These are phyloP conservation scores for Labrus mixtus DNA, from an alignment of 2,113 vertebrate species.

Conservation along the genomic window DNA sequence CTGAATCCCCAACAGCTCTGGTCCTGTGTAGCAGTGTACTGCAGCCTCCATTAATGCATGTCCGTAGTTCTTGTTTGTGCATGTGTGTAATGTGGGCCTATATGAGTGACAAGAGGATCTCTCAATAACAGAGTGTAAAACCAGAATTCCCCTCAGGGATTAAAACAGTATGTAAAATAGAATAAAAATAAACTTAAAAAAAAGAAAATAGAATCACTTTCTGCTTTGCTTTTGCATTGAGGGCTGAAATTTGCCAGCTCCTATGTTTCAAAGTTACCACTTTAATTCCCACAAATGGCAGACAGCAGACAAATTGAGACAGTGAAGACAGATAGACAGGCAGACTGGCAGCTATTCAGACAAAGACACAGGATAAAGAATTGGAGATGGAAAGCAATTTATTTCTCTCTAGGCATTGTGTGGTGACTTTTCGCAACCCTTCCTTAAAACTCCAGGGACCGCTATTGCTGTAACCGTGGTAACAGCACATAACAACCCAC, in stretches of 20 bases:
- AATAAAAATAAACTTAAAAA: too few species aligned
- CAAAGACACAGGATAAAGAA: slow-evolving; percentile 27
- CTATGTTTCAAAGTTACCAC: not conserved
- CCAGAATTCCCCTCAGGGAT: too few species aligned
- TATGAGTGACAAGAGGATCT: too few species aligned
- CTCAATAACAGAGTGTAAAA: too few species aligned
- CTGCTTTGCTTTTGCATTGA: slow-evolving; percentile 6
- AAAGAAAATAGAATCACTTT: slow-evolving; percentile 25
- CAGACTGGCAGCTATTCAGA: slow-evolving; percentile 31
- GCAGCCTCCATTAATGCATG: too few species aligned
- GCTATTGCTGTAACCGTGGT: slow-evolving; percentile 46
- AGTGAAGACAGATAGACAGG: slow-evolving; percentile 22
- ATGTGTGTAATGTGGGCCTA: too few species aligned
- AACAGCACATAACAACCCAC: slow-evolving; percentile 55
- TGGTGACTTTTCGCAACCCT: slow-evolving; percentile 34
- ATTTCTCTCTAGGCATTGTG: slow-evolving; percentile 44
- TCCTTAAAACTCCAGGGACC: slow-evolving; percentile 40
- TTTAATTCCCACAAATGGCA: slow-evolving; percentile 31
- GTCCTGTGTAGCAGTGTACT: too few species aligned
- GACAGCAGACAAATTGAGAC: not conserved
- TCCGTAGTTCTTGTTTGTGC: too few species aligned
- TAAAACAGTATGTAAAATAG: too few species aligned
- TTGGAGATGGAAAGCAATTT: slow-evolving; percentile 47
- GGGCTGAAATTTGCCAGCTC: not conserved
- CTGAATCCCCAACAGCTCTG: too few species aligned